Base-by-base conservation (phyloP, 2,113 vertebrate genomes). In the Rynchops niger region DNA sequence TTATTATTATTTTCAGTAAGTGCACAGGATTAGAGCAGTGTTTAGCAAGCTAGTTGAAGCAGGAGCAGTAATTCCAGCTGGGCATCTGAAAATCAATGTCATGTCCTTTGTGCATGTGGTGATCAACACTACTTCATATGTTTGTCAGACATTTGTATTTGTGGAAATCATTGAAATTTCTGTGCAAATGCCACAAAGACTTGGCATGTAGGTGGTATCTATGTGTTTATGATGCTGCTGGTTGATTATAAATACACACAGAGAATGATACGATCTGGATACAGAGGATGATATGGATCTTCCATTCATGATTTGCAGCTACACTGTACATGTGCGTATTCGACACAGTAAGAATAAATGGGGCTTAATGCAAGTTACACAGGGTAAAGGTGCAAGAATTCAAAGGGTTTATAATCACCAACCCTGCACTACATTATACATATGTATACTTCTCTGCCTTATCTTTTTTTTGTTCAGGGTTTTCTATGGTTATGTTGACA, bases 281-380 rank as follows among this genome's bases (percentile, higher is more conserved):
- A 27, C 15, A 38, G 61, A 45, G 50, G 23, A 25, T 29, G 5
- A 62, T 70, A 13, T 66, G 21, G 58, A 58, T n/a, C 13, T 58
- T 76, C 38, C 4, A 32, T 65, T 92, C 2, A 36, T 2, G 2
- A 67, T 70, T 80, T 74, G 38, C 25, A 83, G 6, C 34, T 56
- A 36, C 4, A 12, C 1, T 71, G 9, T 25, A 58, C 10, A n/a
- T 10, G 11, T 36, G 5, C 3, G 1, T 25, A 62, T 58, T 78
- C 7, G 32, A 21, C 52, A 21, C 5, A 32, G 4, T 30, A 8
- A 80, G 36, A 71, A 82, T 34, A 70, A 92, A 52, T 26, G 9
- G 2, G 1, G 2, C 47, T 86, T 47, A 38, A 17, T 17, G 10
- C 5, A 34, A 66, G 6, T 50, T 65, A 38, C 9, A 3, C 1